Evolutionary conservation across 2,113 vertebrate genomes (phyloP).

Genomic region (Apteryx owenii): DNA sequence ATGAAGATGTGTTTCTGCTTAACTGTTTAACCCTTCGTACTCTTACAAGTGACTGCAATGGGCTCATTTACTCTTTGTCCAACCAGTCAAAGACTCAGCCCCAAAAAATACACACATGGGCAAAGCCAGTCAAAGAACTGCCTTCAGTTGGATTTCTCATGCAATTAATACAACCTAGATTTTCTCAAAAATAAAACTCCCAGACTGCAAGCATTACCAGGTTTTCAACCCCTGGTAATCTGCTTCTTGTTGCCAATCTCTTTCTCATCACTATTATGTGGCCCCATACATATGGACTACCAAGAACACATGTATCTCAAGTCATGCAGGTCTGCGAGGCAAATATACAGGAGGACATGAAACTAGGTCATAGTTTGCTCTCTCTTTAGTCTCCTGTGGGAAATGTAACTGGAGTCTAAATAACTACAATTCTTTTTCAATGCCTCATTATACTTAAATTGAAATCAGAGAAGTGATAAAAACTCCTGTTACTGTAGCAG

Average conservation of each 20-base stretch:
- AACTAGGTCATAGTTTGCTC: not conserved
- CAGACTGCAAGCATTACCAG: not conserved
- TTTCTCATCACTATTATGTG: not conserved
- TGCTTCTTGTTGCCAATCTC: not conserved
- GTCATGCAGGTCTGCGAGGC: not conserved
- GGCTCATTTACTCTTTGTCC: not conserved
- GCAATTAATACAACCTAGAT: not conserved
- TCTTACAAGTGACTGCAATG: not conserved
- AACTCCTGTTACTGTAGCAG: not conserved
- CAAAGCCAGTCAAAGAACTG: not conserved
- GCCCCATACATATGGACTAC: not conserved
- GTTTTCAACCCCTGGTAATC: not conserved
- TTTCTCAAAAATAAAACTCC: not conserved
- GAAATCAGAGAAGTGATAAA: not conserved
- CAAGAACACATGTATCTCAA: not conserved
- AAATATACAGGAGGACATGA: not conserved
- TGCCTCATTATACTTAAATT: not conserved
- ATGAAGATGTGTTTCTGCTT: not conserved
- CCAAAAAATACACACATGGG: not conserved
- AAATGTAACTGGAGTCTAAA: not conserved
- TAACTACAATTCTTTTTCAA: not conserved
- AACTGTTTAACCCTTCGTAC: conserved; percentile 1
- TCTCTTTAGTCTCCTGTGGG: not conserved
- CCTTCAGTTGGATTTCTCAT: not conserved
- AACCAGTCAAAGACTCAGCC: not conserved